phyloP scores from a whole-genome alignment of 2,113 vertebrate genomes.

The Gobiocypris rarus region DNA sequence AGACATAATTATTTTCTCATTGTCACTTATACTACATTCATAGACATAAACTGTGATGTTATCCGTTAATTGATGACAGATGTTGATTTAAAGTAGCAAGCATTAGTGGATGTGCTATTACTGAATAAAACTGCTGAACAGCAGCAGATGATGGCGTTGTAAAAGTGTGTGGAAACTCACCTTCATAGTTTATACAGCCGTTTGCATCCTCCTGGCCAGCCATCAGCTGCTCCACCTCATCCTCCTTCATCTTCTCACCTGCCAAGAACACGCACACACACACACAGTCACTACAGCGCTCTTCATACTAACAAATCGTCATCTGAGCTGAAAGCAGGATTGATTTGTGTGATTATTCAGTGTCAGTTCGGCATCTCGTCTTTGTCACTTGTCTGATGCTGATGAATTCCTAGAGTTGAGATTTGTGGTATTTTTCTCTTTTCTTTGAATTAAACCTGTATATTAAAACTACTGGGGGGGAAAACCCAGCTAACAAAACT shows the following conservation, averaged over 20 bases:
- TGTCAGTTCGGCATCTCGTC: neutral
- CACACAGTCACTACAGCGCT: conserved; percentile 77
- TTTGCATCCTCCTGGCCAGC: conserved; percentile 81
- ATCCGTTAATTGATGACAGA: neutral
- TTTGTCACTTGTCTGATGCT: neutral
- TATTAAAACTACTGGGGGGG: no score
- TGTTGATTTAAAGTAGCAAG: neutral
- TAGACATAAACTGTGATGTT: conserved; percentile 52
- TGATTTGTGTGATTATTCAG: neutral
- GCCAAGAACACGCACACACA: neutral
- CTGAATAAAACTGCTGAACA: neutral
- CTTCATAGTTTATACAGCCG: conserved; percentile 84
- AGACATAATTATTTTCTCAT: neutral
- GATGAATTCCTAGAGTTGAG: neutral
- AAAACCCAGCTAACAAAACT: no score
- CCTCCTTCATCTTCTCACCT: conserved; percentile 83
- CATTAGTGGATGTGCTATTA: neutral
- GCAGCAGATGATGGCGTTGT: neutral
- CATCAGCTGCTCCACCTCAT: conserved; percentile 82
- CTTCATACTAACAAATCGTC: conserved; percentile 62
- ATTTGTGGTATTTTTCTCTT: no score
- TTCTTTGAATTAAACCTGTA: no score
- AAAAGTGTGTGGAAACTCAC: conserved; percentile 32
- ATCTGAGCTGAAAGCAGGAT: no score
- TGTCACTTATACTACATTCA: neutral